Evolutionary conservation across 2,113 vertebrate species (phyloP).

Genomic region (Struthio camelus): DNA sequence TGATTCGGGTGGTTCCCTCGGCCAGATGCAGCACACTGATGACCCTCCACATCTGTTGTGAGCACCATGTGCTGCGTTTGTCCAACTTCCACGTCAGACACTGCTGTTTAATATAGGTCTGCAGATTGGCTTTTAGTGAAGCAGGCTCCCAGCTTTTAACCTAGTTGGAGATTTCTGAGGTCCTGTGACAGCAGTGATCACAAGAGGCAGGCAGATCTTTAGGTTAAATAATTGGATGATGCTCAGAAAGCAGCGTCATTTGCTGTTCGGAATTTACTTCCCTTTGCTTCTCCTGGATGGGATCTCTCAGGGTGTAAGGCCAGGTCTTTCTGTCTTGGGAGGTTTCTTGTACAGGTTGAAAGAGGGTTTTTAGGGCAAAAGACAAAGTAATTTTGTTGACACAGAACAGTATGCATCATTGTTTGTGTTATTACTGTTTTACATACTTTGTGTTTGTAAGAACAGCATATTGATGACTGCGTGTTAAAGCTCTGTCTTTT

Average conservation of each 20-base stretch:
- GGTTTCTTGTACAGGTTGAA: background rate
- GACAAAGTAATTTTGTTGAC: background rate
- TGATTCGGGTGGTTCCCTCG: background rate
- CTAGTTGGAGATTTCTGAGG: background rate
- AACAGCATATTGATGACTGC: conserved; percentile 31
- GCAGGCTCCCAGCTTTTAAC: background rate
- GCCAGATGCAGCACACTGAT: rapidly evolving
- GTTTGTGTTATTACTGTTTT: conserved; percentile 47
- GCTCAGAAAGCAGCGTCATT: background rate
- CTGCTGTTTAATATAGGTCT: background rate
- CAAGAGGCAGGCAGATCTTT: background rate
- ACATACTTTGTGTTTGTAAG: conserved; percentile 32
- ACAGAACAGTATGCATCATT: background rate
- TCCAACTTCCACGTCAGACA: background rate
- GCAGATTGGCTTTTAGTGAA: background rate
- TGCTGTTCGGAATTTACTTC: background rate
- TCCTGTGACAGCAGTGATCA: background rate
- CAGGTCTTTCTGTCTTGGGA: background rate
- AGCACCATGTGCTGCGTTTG: background rate
- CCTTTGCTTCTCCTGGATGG: background rate
- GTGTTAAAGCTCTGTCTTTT: conserved; percentile 50
- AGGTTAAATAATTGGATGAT: background rate
- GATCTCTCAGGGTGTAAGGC: background rate
- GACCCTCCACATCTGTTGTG: background rate
- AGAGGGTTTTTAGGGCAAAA: background rate